Evolutionary conservation across 2,888 invertebrate genomes (phyloP).

Genomic region (Chrysolina americana): DNA sequence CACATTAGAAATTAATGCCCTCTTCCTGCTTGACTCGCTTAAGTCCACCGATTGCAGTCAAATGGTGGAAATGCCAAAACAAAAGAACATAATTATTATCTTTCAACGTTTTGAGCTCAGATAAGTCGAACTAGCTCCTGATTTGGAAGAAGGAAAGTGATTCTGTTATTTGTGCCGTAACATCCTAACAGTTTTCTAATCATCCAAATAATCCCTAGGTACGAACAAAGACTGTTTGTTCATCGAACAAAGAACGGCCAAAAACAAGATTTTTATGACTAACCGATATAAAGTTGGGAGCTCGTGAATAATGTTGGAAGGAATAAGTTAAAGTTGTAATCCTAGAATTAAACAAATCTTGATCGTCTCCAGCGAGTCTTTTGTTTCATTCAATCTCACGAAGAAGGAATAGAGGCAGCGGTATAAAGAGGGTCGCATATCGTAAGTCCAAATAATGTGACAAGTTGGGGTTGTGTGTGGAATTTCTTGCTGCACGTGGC

Average conservation of each 20-base stretch:
- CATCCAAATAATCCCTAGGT: background rate
- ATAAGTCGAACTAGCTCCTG: no score
- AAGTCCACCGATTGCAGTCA: no score
- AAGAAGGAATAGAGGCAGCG: constrained; percentile 36
- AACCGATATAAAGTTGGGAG: background rate
- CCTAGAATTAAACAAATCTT: constrained; percentile 32
- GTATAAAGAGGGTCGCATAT: constrained; percentile 38
- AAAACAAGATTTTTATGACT: background rate
- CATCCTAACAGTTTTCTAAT: background rate
- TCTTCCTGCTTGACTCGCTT: no score
- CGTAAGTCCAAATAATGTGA: constrained; percentile 30
- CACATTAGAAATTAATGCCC: no score
- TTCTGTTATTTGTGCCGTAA: background rate
- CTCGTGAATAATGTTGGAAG: background rate
- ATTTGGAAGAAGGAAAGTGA: no score
- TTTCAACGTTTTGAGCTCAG: no score
- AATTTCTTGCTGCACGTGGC: constrained; percentile 21
- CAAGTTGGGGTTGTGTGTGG: constrained; percentile 21
- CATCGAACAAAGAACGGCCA: background rate
- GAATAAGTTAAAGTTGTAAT: background rate
- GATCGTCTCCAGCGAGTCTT: constrained; percentile 40
- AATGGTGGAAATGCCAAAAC: no score
- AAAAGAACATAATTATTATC: no score
- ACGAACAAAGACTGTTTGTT: background rate
- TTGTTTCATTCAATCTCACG: constrained; percentile 40